Base-by-base conservation (phyloP, 2,113 vertebrate genomes). In the Mormyrus iriodes region DNA sequence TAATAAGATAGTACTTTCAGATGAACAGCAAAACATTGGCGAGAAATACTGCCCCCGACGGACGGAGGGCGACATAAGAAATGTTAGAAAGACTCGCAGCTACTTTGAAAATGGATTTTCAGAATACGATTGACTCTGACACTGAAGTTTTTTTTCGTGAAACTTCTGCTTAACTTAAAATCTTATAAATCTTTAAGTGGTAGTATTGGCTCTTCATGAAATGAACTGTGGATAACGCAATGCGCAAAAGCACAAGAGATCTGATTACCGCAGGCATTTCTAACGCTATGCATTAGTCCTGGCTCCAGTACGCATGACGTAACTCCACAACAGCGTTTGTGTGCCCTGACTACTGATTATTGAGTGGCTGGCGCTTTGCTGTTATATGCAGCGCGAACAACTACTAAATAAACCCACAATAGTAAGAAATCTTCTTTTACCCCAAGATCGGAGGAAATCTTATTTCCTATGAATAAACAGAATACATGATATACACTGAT, bases 1-100 rank as follows among this genome's bases (percentile, higher is more conserved):
- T n/a, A 58, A 35, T 46, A 48, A 44, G n/a, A 52, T 15, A 15
- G 53, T 73, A 0, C 48, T 73, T 49, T 53, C 31, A 73, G 24
- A 87, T 10, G 15, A 42, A 31, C 5, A 48, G 12, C 49, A 19
- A 35, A 82, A 88, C 79, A 24, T 49, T 73, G 35, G 24, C 17
- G 79, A 82, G 17, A 91, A 92, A 90, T 87, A 15, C 83, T 89
- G 92, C 91, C 89, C 89, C 93, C 87, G 5, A 51, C 84, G 91
- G 90, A 53, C 17, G 89, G 91, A 92, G 91, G 88, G 90, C 58
- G 17, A 35, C 84, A 90, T 79, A 55, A 51, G 27, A 89, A 51
- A 86, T n/a, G 8, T 31, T n/a, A 19, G 44, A 44, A 39, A 15
- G n/a, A 69, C 24, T 79, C 52, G 79, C 53, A 61, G 21, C 51